A percentile compares a stretch with the other conserved stretches of the same genome.
These are phyloP conservation scores for Exaiptasia diaphana DNA, from an alignment of 64 coral and sea anemone genomes.

Conservation along the genomic window DNA sequence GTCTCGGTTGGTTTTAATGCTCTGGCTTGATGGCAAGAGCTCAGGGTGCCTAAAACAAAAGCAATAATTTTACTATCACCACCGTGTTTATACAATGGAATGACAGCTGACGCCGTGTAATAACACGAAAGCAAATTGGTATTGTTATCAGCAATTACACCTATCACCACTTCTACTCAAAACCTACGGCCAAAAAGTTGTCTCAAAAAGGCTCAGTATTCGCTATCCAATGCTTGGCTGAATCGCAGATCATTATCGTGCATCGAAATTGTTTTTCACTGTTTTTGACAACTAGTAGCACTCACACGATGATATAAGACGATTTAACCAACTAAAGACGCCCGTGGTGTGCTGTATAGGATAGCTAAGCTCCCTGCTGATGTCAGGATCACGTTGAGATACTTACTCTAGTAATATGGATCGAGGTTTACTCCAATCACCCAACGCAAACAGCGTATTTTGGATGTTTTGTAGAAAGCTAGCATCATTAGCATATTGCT, in stretches of 20 bases:
- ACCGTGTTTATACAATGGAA: constrained; percentile 86
- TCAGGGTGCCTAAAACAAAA: constrained; percentile 63
- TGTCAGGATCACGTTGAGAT: no score
- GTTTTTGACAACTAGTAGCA: constrained; percentile 3
- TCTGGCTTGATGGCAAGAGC: constrained; percentile 44
- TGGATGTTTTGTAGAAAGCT: neutral
- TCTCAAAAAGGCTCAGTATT: neutral
- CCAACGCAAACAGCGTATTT: neutral
- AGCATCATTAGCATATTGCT: constrained; percentile 3
- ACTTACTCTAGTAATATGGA: neutral
- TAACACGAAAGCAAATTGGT: constrained; percentile 85
- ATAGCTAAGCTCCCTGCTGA: neutral
- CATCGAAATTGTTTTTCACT: constrained; percentile 1
- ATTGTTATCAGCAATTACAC: constrained; percentile 63
- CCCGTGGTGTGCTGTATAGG: no score
- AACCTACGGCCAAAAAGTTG: neutral
- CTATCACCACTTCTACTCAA: neutral
- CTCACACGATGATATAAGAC: constrained; percentile 25
- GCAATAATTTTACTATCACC: constrained; percentile 96
- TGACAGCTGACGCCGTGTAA: constrained; percentile 76
- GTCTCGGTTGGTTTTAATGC: no score
- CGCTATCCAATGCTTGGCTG: neutral
- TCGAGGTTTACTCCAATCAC: neutral
- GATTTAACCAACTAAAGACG: neutral
- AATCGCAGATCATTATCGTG: neutral